Base-by-base conservation (phyloP, 2,888 invertebrate species). In the Drosophila eohydei region DNA sequence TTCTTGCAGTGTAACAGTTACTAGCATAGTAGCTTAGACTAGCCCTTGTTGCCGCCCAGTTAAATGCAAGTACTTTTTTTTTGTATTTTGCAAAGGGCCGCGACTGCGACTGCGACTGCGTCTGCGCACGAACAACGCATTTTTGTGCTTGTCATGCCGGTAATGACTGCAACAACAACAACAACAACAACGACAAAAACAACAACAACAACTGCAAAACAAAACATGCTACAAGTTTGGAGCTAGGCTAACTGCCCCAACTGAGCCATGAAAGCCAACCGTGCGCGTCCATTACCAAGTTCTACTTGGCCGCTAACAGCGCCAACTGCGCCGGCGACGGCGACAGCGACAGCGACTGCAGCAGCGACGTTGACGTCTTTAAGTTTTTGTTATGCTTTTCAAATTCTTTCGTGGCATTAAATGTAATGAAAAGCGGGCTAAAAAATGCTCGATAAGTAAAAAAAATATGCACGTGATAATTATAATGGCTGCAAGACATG, bases 211-310 rank as follows among this genome's bases (percentile, higher is more conserved):
- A 48, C 36, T 52, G 51, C 62, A 44, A 75, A 79, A 82, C 69
- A 74, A 73, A 77, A 88, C 86, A 79, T 84, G 86, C 77, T 79
- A 71, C 78, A 75, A 69, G 74, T 65, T 88, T 83, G 88, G 83
- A 83, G 88, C 86, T 84, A 69, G 76, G 68, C 69, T 58, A 78
- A 73, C 84, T 86, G 81, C 91, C 76, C 89, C 89, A 90, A 88
- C 91, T 90, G 89, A 91, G 90, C 91, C 91, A 91, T 91, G 91
- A 89, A 91, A 90, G 62, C 84, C 91, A 91, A 80, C 91, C 89
- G 83, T 81, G 89, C 85, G 90, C 85, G 74, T 89, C 85, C 79
- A 32, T 56, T 75, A 69, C 81, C 64, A 71, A 81, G 87, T 88
- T 86, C 83, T 88, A 83, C 74, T 79, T 74, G 71, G 68, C 38